These are phyloP conservation scores for Odontothrips loti DNA, from an alignment of 2,888 invertebrate genomes.

Conservation along the genomic window DNA sequence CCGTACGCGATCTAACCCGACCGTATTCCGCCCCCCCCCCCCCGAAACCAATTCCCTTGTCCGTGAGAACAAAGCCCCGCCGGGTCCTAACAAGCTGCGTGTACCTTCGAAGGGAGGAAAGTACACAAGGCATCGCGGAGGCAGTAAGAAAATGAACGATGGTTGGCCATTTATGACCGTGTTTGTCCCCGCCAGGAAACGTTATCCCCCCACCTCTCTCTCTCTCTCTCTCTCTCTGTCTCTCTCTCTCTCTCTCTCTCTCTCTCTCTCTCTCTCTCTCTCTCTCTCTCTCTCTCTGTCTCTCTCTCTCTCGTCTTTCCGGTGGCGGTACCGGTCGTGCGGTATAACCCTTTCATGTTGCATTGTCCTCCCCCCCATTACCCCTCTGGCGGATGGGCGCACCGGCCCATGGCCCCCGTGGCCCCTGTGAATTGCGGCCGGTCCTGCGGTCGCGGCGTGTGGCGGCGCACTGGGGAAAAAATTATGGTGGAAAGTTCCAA, in stretches of 20 bases:
- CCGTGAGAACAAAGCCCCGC: not conserved
- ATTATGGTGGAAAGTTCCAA: too few species aligned
- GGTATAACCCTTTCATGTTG: not conserved
- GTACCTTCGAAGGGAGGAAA: too few species aligned
- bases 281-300: not conserved
- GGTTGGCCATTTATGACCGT: not conserved
- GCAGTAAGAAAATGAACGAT: not conserved
- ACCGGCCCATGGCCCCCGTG: too few species aligned
- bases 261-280: conserved; percentile 14
- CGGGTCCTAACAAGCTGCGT: too few species aligned
- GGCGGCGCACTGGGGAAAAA: too few species aligned
- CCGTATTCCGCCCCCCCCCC: not conserved
- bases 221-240: conserved; percentile 26
- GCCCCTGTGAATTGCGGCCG: too few species aligned
- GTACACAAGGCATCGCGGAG: too few species aligned
- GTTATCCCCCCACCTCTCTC: not conserved
- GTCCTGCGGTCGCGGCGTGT: too few species aligned
- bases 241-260: conserved; percentile 4
- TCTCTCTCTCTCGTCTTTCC: not conserved
- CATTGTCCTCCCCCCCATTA: not conserved
- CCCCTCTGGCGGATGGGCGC: too few species aligned
- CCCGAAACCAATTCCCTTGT: not conserved
- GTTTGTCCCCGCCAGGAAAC: not conserved
- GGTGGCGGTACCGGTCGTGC: too few species aligned
- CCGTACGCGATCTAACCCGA: too few species aligned